Evolutionary conservation across 1,140 invertebrate species (phyloP).

Genomic region (Zaprionus camerounensis): DNA sequence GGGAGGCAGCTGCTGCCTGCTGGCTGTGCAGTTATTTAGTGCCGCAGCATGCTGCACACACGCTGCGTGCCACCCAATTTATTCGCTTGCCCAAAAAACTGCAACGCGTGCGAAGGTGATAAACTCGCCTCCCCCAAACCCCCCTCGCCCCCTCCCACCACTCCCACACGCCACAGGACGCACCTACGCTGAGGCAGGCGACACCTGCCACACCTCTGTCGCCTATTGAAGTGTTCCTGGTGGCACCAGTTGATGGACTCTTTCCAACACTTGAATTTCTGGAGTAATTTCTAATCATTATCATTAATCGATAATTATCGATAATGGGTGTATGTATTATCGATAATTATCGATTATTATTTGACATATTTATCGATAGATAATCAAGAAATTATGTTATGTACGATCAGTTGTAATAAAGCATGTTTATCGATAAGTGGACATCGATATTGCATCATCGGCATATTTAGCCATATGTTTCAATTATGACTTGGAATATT

Average conservation of each 20-base stretch:
- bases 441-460: too few species aligned
- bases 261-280: too few species aligned
- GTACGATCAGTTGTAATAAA: too few species aligned
- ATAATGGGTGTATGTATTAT: too few species aligned
- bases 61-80: conserved; percentile 1
- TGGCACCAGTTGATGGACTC: not conserved
- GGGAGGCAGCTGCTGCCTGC: not conserved
- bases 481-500: not conserved
- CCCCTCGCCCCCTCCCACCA: not conserved
- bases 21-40: not conserved
- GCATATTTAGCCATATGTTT: not conserved
- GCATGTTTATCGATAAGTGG: too few species aligned
- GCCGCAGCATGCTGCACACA: not conserved
- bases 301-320: too few species aligned
- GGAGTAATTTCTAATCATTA: too few species aligned
- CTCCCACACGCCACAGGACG: too few species aligned
- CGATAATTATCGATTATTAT: too few species aligned
- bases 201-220: not conserved
- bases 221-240: not conserved
- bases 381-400: too few species aligned
- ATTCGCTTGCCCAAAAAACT: not conserved
- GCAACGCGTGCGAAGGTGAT: conserved; percentile 2
- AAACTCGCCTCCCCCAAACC: not conserved
- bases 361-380: too few species aligned
- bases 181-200: too few species aligned